Conservation (phyloP, 2,797 vertebrate species). For the Streptopelia turtur region DNA sequence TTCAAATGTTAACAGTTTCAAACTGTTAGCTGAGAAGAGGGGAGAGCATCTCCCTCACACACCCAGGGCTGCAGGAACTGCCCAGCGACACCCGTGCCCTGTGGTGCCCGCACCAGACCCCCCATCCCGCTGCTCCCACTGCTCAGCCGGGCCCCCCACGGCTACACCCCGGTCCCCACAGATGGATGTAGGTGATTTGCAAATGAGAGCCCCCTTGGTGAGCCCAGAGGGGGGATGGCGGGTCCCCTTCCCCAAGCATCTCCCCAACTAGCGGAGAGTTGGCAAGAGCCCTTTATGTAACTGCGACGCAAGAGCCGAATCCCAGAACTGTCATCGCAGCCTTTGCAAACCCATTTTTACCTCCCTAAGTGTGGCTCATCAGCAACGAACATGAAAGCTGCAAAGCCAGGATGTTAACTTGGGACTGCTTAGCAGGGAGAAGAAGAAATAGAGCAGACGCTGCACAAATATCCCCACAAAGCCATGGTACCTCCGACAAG, state of each 20-base stretch:
- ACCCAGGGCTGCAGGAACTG: background rate
- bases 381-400: background rate
- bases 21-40: background rate
- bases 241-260: background rate
- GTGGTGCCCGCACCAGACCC: background rate
- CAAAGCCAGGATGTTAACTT: background rate
- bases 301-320: background rate
- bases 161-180: fast-evolving
- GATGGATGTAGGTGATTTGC: fast-evolving
- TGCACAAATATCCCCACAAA: background rate
- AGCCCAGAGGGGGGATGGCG: background rate
- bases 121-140: fast-evolving
- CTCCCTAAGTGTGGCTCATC: constrained; percentile 34
- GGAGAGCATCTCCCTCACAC: background rate
- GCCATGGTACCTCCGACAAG: background rate
- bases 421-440: background rate
- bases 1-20: background rate
- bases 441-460: constrained; percentile 30
- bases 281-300: constrained; percentile 20
- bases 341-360: constrained; percentile 55
- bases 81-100: fast-evolving
- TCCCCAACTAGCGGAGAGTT: background rate
- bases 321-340: constrained; percentile 59
- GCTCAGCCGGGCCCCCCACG: fast-evolving
- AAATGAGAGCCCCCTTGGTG: fast-evolving